These are phyloP conservation scores for Heliconius charithonia DNA, from an alignment of 2,888 invertebrate genomes.

Conservation along the genomic window DNA sequence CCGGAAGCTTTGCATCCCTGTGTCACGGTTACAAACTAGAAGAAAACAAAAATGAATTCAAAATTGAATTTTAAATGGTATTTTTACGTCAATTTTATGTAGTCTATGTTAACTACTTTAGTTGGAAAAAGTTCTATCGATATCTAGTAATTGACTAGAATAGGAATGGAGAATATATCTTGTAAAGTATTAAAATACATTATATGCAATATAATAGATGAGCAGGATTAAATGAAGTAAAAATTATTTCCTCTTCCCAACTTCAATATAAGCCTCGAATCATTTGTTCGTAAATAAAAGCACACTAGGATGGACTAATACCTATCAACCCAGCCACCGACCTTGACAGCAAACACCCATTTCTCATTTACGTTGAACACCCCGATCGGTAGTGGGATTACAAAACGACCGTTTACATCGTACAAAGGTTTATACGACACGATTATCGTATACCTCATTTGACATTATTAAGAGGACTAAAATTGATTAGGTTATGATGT, in stretches of 20 bases:
- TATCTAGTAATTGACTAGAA: too few species aligned
- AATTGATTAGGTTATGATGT: too few species aligned
- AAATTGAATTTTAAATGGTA: too few species aligned
- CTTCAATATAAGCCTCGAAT: background rate
- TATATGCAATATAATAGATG: too few species aligned
- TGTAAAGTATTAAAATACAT: too few species aligned
- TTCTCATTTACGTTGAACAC: conserved; percentile 49
- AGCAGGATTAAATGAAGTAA: background rate
- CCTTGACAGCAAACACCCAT: conserved; percentile 55
- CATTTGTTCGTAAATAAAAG: conserved; percentile 24
- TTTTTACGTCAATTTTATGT: too few species aligned
- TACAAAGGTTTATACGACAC: conserved; percentile 33
- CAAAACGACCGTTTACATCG: conserved; percentile 32
- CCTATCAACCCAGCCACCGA: conserved; percentile 46
- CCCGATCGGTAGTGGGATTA: conserved; percentile 44
- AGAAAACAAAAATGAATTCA: too few species aligned
- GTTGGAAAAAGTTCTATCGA: too few species aligned
- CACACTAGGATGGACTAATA: conserved; percentile 18
- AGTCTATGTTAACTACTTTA: too few species aligned
- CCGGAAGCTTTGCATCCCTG: too few species aligned
- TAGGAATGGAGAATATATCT: too few species aligned
- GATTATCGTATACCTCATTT: conserved; percentile 19
- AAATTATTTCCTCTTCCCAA: background rate
- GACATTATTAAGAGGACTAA: background rate
- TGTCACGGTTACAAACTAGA: too few species aligned